phyloP scores from a whole-genome alignment of 2,797 vertebrate species.

The Microctenopoma stevenorrisi region DNA sequence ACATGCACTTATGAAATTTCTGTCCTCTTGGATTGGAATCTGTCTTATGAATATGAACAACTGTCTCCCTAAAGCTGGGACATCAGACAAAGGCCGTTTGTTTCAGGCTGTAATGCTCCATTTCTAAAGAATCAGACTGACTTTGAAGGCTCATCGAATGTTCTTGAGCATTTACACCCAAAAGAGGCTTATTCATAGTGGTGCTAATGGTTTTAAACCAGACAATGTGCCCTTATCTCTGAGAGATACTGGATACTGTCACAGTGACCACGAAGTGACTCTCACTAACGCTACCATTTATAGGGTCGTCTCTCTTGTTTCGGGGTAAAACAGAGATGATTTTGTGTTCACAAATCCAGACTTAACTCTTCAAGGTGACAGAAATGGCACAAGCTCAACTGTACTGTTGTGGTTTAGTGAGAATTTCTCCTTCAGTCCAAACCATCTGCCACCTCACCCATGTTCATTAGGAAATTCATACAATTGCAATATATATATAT shows the following conservation, averaged over 20 bases:
- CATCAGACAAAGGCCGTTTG: slow-evolving; percentile 32
- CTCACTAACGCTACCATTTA: slow-evolving; percentile 29
- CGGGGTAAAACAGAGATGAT: slow-evolving; percentile 16
- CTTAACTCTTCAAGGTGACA: slow-evolving; percentile 50
- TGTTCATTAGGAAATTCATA: slow-evolving; percentile 50
- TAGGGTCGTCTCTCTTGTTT: slow-evolving; percentile 30
- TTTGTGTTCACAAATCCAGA: slow-evolving; percentile 45
- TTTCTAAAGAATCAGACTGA: slow-evolving; percentile 51
- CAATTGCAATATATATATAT: slow-evolving; percentile 65
- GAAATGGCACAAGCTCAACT: slow-evolving; percentile 55
- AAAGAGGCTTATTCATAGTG: slow-evolving; percentile 62
- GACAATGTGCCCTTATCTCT: slow-evolving; percentile 72
- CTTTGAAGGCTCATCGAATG: slow-evolving; percentile 59
- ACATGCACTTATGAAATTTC: slow-evolving; percentile 47
- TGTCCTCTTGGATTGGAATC: slow-evolving; percentile 53
- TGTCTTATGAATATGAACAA: slow-evolving; percentile 42
- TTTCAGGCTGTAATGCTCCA: slow-evolving; percentile 33
- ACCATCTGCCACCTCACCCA: slow-evolving; percentile 65
- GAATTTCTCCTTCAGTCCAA: slow-evolving; percentile 58
- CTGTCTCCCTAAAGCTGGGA: slow-evolving; percentile 35
- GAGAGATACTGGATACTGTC: slow-evolving; percentile 71
- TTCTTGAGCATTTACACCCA: slow-evolving; percentile 56
- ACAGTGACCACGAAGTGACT: slow-evolving; percentile 64
- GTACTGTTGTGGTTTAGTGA: slow-evolving; percentile 49
- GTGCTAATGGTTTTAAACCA: slow-evolving; percentile 70